Evolutionary conservation across 1,140 invertebrate genomes (phyloP).

Genomic region (Penaeus indicus): DNA sequence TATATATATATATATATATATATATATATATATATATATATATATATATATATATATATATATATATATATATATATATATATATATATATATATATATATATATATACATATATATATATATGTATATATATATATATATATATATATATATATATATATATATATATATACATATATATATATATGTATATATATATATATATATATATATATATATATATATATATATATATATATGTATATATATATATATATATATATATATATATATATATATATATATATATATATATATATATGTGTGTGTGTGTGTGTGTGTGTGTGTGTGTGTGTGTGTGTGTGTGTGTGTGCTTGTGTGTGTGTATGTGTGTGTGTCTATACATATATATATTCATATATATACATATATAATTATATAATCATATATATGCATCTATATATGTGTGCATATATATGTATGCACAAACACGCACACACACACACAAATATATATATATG

Average conservation of each 20-base stretch:
- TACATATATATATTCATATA: slow-evolving; percentile 47
- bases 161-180: background rate
- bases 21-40: slow-evolving; percentile 13
- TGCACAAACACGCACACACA: background rate
- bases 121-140: slow-evolving; percentile 29
- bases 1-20: slow-evolving; percentile 33
- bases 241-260: background rate
- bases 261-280: no score
- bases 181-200: background rate
- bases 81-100: slow-evolving; percentile 32
- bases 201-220: background rate
- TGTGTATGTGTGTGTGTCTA: slow-evolving; percentile 18
- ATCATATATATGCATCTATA: background rate
- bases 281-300: no score
- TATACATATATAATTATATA: slow-evolving; percentile 42
- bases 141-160: slow-evolving; percentile 6
- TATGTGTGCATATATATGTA: background rate
- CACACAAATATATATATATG: slow-evolving; percentile 28
- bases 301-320: no score
- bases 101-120: slow-evolving; percentile 33
- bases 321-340: background rate
- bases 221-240: slow-evolving; percentile 38
- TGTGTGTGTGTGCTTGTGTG: background rate
- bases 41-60: slow-evolving; percentile 28
- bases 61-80: slow-evolving; percentile 35